phyloP scores from a whole-genome alignment of 2,797 vertebrate species.

The Hemibagrus guttatus region DNA sequence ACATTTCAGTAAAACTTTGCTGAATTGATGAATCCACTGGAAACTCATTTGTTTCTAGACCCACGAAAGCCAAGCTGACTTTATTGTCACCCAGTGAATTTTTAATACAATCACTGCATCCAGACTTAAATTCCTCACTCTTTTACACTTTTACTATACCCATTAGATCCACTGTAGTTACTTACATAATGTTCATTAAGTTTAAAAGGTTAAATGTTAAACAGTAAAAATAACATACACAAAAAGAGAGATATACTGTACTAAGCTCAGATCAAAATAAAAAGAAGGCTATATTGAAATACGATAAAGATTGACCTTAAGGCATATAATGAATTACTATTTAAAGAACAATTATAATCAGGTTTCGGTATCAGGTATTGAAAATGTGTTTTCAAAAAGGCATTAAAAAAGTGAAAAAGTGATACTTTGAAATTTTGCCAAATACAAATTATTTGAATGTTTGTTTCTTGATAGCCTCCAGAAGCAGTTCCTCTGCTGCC shows the following conservation, averaged over 20 bases:
- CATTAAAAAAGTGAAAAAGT: too few relatives aligned
- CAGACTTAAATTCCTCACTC: background rate
- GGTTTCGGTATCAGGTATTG: background rate
- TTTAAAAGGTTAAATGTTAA: background rate
- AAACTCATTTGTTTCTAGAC: background rate
- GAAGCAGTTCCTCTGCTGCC: slow-evolving; percentile 12
- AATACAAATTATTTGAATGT: background rate
- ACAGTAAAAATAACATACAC: background rate
- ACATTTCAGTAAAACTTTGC: slow-evolving; percentile 10
- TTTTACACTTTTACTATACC: background rate
- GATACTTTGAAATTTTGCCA: background rate
- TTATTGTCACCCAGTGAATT: background rate
- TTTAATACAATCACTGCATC: background rate
- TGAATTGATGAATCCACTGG: slow-evolving; percentile 6
- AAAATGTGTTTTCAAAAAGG: background rate
- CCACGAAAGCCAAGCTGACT: background rate
- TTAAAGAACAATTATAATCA: background rate
- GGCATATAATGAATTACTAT: background rate
- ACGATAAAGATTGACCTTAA: background rate
- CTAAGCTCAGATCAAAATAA: background rate
- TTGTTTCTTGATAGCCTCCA: background rate
- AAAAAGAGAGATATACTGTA: background rate
- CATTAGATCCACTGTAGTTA: background rate
- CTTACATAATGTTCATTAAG: background rate
- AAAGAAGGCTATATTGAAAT: background rate